Evolutionary conservation across 2,797 vertebrate species (phyloP).

Genomic region (Scyliorhinus canicula): DNA sequence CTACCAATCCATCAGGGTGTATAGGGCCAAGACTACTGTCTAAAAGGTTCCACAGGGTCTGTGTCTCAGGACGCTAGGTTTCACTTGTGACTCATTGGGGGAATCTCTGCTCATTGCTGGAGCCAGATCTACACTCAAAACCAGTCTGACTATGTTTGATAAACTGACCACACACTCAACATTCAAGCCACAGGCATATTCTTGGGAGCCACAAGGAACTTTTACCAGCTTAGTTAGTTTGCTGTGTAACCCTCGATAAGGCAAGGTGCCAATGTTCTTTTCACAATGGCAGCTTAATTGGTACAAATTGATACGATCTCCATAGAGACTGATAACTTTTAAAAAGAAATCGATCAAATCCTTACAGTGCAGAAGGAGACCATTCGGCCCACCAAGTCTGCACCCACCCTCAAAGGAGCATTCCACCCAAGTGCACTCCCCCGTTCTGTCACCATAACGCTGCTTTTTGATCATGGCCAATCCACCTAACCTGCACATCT

Average conservation of each 20-base stretch:
- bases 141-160: neutral
- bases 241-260: no score
- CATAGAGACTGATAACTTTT: no score
- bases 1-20: neutral
- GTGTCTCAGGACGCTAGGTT: neutral
- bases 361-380: no score
- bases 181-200: no score
- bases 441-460: no score
- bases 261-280: neutral
- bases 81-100: neutral
- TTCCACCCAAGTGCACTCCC: no score
- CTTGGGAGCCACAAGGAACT: no score
- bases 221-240: neutral
- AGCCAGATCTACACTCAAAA: neutral
- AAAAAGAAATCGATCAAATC: no score
- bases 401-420: no score
- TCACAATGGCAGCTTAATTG: neutral
- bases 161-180: neutral
- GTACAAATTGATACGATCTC: neutral
- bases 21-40: neutral
- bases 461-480: no score
- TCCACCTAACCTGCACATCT: no score
- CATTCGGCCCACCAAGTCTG: no score
- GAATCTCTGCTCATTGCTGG: neutral
- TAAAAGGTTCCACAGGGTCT: neutral